phyloP scores from a whole-genome alignment of 2,888 invertebrate species.

The Rhyacophila evoluta region DNA sequence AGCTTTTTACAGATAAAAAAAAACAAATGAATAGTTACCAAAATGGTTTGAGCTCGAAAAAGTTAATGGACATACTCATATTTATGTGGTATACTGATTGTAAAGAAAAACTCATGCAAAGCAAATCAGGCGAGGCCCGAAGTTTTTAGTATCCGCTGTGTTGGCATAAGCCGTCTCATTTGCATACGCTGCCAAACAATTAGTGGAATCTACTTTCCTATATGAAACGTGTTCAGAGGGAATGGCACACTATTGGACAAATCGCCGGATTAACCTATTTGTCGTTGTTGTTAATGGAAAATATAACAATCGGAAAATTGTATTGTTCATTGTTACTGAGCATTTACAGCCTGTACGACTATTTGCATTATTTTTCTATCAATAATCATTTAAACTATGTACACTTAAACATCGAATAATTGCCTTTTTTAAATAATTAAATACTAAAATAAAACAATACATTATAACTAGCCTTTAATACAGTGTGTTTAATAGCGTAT shows the following conservation, averaged over 20 bases:
- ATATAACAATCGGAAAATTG: slow-evolving; percentile 26
- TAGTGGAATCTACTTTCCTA: slow-evolving; percentile 26
- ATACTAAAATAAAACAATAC: too few relatives aligned
- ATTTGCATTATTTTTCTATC: not conserved
- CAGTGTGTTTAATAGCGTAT: too few relatives aligned
- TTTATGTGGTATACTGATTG: too few relatives aligned
- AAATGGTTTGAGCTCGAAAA: too few relatives aligned
- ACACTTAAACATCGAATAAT: not conserved
- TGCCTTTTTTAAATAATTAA: not conserved
- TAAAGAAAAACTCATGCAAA: too few relatives aligned
- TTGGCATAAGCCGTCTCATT: slow-evolving; percentile 25
- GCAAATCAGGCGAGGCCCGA: too few relatives aligned
- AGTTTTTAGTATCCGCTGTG: not conserved
- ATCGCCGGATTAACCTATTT: slow-evolving; percentile 40
- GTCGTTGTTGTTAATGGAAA: slow-evolving; percentile 32
- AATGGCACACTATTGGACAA: slow-evolving; percentile 30
- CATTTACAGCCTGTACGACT: not conserved
- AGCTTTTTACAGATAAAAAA: too few relatives aligned
- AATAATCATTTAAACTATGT: not conserved
- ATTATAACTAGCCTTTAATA: too few relatives aligned
- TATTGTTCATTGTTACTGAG: not conserved
- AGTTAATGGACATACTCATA: too few relatives aligned
- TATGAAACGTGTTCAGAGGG: slow-evolving; percentile 15
- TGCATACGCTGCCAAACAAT: slow-evolving; percentile 44
- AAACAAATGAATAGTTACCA: too few relatives aligned